phyloP scores from a whole-genome alignment of 2,888 invertebrate genomes.

The Epiblema foenella region DNA sequence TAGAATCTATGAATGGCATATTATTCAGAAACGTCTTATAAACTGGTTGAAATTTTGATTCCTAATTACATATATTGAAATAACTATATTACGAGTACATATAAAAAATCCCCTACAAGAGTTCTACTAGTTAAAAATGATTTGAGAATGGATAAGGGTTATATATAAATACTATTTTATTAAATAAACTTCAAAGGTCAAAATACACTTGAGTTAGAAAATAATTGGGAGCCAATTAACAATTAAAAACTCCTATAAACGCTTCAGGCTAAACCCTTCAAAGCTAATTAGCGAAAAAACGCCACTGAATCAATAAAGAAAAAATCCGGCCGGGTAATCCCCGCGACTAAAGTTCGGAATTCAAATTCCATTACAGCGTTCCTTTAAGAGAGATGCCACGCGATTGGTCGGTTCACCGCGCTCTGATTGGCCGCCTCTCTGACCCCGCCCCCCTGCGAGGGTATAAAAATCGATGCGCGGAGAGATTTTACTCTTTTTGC shows the following conservation, averaged over 20 bases:
- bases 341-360: conserved; percentile 68
- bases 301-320: conserved; percentile 59
- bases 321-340: conserved; percentile 72
- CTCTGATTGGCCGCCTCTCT: conserved; percentile 74
- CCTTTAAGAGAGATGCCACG: conserved; percentile 72
- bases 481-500: conserved; percentile 70
- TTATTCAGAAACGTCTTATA: background rate
- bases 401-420: conserved; percentile 81
- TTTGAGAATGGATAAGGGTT: background rate
- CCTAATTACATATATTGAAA: too few species aligned
- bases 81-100: too few species aligned
- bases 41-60: background rate
- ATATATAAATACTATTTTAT: background rate
- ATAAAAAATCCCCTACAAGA: too few species aligned
- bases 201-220: conserved; percentile 9
- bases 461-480: conserved; percentile 83
- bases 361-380: conserved; percentile 81
- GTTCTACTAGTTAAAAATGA: too few species aligned
- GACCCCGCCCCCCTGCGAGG: conserved; percentile 78
- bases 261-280: conserved; percentile 46
- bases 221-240: conserved; percentile 35
- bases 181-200: conserved; percentile 20
- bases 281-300: conserved; percentile 49
- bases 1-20: background rate
- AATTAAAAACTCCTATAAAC: conserved; percentile 35